These are phyloP conservation scores for Delichon dasypus DNA, from an alignment of 2,797 vertebrate species.

Conservation along the genomic window DNA sequence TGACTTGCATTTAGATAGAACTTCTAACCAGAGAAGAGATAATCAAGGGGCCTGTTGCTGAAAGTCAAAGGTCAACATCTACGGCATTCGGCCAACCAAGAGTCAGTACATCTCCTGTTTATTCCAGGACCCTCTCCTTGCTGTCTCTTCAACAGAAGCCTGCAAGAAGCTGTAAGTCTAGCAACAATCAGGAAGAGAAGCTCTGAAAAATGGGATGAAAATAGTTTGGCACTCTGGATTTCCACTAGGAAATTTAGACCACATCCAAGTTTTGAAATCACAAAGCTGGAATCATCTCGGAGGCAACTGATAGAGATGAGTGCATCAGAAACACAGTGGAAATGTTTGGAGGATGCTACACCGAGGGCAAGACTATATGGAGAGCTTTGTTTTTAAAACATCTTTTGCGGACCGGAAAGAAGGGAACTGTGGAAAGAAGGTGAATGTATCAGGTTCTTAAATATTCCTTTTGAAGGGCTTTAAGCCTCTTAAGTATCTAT, in stretches of 20 bases:
- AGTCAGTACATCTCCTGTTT: neutral
- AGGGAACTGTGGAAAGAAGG: constrained; percentile 13
- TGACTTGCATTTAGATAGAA: neutral
- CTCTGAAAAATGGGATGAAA: neutral
- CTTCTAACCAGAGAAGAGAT: neutral
- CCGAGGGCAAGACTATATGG: neutral
- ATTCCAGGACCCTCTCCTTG: neutral
- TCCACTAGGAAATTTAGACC: neutral
- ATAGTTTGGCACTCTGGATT: neutral
- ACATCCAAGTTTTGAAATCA: neutral
- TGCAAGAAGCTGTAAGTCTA: neutral
- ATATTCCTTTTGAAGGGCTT: constrained; percentile 55
- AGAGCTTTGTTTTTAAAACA: constrained; percentile 41
- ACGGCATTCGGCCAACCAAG: neutral
- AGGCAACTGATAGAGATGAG: neutral
- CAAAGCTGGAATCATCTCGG: neutral
- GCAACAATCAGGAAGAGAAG: neutral
- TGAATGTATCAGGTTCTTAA: constrained; percentile 47
- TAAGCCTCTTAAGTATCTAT: constrained; percentile 52
- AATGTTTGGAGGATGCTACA: neutral
- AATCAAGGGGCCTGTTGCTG: neutral
- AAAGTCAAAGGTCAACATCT: neutral
- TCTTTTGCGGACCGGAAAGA: neutral
- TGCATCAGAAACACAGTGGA: neutral
- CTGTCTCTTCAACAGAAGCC: neutral